Base-by-base conservation (phyloP, 2,797 vertebrate species). In the Orestias chungarensis region DNA sequence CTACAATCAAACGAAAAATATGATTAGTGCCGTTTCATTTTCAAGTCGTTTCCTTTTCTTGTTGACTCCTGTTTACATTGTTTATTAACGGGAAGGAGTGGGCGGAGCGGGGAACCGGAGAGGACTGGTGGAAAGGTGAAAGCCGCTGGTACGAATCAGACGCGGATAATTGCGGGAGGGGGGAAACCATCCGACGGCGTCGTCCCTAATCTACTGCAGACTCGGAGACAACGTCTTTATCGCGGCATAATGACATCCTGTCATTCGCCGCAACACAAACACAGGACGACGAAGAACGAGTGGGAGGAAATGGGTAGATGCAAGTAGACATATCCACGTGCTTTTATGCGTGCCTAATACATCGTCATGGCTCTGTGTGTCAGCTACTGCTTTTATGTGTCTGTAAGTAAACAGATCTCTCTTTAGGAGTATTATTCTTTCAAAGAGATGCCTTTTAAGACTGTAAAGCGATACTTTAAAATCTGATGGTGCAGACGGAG, bases 161-260 rank as follows among this genome's bases (percentile, higher is more conserved):
- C 62, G 71, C 71, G 76, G 70, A 85, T 84, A 90, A 90, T 89
- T 87, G 86, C 73, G 43, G 35, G 25, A 25, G 23, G 25, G 67
- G 68, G 75, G 75, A 70, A 83, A 86, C 81, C 79, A 86, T 86
- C 76, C 69, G 78, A 85, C 84, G 76, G 83, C 47, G 74, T 33
- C 23, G 71, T 81, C 82, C 76, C 84, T 86, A 86, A 92, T 86
- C 87, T 85, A 89, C 81, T 27, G 76, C 85, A 66, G 78, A 76
- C 86, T 86, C 40, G 3, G 73, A 88, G 87, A 88, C 83, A 86
- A 83, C 88, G 87, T 91, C 90, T 92, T 91, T 90, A 92, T 92
- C 90, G 91, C 79, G 65, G 75, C 78, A 62, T 92, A 92, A 93
- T 92, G 90, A 91, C 90, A 91, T 89, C 90, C 91, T 91, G 92